Evolutionary conservation across 1,140 invertebrate genomes (phyloP).

Genomic region (Nomia melanderi): DNA sequence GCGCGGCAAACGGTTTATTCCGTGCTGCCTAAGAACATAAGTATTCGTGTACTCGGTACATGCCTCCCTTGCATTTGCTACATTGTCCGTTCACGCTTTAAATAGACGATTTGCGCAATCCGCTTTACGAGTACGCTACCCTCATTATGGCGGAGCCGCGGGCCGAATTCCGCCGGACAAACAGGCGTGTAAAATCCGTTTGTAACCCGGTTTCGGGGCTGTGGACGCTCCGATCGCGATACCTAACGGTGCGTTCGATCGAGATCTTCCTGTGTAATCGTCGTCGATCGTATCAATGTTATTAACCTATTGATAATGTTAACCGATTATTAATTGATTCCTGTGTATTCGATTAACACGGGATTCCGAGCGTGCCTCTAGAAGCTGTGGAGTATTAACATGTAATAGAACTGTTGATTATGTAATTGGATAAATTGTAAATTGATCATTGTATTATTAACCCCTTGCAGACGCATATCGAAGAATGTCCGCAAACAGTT

Average conservation of each 20-base stretch:
- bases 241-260: neutral
- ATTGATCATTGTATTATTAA: no score
- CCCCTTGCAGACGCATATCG: no score
- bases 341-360: no score
- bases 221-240: neutral
- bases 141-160: constrained; percentile 11
- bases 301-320: no score
- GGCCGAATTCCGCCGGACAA: neutral
- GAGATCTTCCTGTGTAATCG: neutral
- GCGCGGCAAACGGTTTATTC: neutral
- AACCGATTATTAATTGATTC: no score
- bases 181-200: constrained; percentile 21
- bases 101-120: neutral
- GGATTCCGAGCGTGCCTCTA: no score
- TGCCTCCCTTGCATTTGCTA: neutral
- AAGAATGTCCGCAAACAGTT: no score
- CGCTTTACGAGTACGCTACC: neutral
- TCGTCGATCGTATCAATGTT: no score
- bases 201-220: neutral
- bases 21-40: neutral
- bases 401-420: no score
- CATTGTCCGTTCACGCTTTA: neutral
- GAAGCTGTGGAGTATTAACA: no score
- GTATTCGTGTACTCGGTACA: neutral
- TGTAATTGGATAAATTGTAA: no score